These are phyloP conservation scores for Peucedramus taeniatus DNA, from an alignment of 2,113 vertebrate species.

Conservation along the genomic window DNA sequence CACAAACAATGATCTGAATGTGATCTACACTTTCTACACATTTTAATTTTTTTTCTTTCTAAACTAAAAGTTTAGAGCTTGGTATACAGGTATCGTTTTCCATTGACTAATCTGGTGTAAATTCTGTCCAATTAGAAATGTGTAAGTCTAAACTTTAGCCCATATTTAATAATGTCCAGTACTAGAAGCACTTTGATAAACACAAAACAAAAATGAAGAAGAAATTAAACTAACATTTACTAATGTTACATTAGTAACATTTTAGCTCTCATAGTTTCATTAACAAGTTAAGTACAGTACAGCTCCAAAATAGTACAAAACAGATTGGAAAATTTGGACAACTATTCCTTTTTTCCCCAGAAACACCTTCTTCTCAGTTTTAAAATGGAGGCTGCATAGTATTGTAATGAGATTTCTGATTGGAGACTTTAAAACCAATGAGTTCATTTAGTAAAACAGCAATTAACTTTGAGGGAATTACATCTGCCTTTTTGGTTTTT, in stretches of 20 bases:
- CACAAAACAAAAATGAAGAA: neutral
- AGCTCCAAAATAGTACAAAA: neutral
- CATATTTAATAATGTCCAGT: neutral
- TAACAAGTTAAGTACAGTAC: neutral
- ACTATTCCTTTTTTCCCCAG: neutral
- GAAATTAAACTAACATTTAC: neutral
- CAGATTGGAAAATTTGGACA: neutral
- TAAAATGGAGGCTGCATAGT: neutral
- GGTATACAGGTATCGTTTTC: neutral
- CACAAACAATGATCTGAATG: neutral
- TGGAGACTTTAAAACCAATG: neutral
- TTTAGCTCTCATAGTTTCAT: neutral
- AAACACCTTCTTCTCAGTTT: neutral
- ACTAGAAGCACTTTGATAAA: neutral
- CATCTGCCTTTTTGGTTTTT: neutral
- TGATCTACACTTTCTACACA: neutral
- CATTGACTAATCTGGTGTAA: neutral
- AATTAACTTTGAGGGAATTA: neutral
- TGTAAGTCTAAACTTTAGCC: neutral
- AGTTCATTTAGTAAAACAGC: constrained; percentile 3
- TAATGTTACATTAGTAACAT: neutral
- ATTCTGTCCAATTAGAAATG: neutral
- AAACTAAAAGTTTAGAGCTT: neutral
- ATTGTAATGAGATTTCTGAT: constrained; percentile 1
- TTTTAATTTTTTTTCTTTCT: neutral